Evolutionary conservation across 2,113 vertebrate genomes (phyloP).

Genomic region (Amblyopsis rosae): DNA sequence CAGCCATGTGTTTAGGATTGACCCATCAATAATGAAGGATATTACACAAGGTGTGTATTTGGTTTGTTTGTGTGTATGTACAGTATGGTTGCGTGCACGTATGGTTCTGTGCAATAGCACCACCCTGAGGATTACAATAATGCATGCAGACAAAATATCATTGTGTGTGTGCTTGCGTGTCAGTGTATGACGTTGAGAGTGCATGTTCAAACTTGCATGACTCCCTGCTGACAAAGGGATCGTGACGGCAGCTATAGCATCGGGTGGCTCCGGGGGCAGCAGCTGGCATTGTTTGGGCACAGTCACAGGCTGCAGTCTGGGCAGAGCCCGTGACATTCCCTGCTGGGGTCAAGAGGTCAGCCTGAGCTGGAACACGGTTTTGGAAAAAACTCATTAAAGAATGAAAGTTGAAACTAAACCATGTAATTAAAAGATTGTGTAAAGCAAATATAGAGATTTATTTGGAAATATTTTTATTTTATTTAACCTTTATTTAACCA

Average conservation of each 20-base stretch:
- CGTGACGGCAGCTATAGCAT: constrained; percentile 34
- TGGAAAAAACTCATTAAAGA: too few species aligned
- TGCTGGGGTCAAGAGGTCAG: constrained; percentile 43
- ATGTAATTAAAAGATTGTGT: too few species aligned
- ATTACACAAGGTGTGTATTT: constrained; percentile 24
- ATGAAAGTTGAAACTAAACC: too few species aligned
- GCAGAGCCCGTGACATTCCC: constrained; percentile 23
- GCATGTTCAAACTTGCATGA: constrained; percentile 14
- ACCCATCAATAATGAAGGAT: constrained; percentile 45
- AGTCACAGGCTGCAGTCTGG: constrained; percentile 9
- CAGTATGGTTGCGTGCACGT: background rate
- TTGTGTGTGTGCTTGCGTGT: constrained; percentile 3
- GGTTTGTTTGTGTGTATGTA: constrained; percentile 1
- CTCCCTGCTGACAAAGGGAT: constrained; percentile 43
- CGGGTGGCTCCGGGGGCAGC: constrained; percentile 4
- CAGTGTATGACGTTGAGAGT: background rate
- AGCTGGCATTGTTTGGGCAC: constrained; percentile 32
- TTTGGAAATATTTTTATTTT: too few species aligned
- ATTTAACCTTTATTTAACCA: too few species aligned
- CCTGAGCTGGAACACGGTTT: background rate
- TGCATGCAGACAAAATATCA: constrained; percentile 17
- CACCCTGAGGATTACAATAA: constrained; percentile 51
- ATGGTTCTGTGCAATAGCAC: constrained; percentile 26
- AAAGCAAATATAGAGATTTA: too few species aligned
- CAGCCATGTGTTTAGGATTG: constrained; percentile 31